Percentiles rank a stretch among this genome's conserved stretches.
Evolutionary conservation across 2,113 vertebrate genomes (phyloP).

Genomic region (Piliocolobus tephrosceles): DNA sequence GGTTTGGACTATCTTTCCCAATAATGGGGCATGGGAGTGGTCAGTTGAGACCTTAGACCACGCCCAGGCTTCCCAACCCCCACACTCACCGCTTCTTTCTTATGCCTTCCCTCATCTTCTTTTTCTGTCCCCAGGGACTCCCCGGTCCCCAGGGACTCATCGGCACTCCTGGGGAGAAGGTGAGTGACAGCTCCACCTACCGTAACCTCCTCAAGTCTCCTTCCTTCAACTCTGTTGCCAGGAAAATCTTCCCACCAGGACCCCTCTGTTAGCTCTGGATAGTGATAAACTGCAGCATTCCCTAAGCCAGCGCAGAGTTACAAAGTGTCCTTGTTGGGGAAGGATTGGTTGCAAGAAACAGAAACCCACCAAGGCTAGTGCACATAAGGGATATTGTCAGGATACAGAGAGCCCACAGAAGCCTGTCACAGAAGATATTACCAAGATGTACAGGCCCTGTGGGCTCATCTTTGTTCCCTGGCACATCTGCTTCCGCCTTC

Average conservation of each 20-base stretch:
- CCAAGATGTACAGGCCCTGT: background rate
- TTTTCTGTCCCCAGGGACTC: slow-evolving; percentile 87
- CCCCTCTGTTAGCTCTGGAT: background rate
- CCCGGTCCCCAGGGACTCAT: slow-evolving; percentile 92
- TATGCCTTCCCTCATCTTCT: background rate
- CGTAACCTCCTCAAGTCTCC: fast-evolving
- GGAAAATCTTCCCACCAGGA: background rate
- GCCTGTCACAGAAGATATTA: background rate
- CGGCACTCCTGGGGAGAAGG: slow-evolving; percentile 93
- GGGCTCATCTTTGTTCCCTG: background rate
- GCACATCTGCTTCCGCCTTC: background rate
- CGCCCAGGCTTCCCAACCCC: background rate
- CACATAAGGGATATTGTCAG: background rate
- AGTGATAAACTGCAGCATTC: background rate
- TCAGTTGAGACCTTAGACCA: background rate
- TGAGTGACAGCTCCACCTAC: slow-evolving; percentile 68
- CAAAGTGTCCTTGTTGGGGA: background rate
- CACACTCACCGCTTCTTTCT: background rate
- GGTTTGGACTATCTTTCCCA: slow-evolving; percentile 78
- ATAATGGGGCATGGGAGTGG: fast-evolving
- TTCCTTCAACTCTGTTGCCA: background rate
- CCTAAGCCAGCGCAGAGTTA: background rate
- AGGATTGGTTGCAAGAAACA: background rate
- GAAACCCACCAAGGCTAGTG: background rate
- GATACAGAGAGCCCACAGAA: background rate